Base-by-base conservation (phyloP, 30 jellyfish, hydroid and myxozoan species). In the Aurelia sp. region DNA sequence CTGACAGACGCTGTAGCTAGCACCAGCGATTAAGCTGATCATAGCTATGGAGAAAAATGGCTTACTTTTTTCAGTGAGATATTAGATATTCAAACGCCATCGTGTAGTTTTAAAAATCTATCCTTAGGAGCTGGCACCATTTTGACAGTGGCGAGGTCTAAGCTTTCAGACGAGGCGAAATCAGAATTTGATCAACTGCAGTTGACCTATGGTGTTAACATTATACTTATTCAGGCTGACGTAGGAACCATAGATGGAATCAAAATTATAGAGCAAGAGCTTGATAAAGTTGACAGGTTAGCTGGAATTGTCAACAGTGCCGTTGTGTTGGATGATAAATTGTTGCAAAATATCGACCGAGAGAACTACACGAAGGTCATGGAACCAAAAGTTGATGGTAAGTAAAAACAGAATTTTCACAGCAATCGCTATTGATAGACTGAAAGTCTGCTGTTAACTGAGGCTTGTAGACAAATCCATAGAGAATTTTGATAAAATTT, bases 221-320 rank as follows among this genome's bases (percentile, higher is more conserved):
- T 84, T 8, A 19, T 24, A 21, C 63, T 27, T 62, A 17, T 67
- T 5, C 74, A 31, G 79, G 64, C 30, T 8, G 86, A 72, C 58
- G 59, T 85, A 21, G 68, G 81, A 20, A 48, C 48, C 8, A 69
- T 44, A 16, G 68, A 73, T 11, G 88, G 65, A 31, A 73, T 74
- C 12, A 5, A 35, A 17, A 19, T 41, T 17, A 70, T 85, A 2
- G 89, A 85, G 41, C 57, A 31, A 6, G 17, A 19, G 6, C 74
- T 85, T 10, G 80, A 74, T 24, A 31, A 40, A 21, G 44, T 74
- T 48, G 77, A 81, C 8, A 74, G 76, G 60, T 22, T 85, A 10
- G 95, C 95, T 52, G 95, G 95, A 3, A 62, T 85, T 3, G 81
- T 85, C 24, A 85, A 85, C 89, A 85, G 95, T 74, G 95, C 95